Evolutionary conservation across 2,888 invertebrate species (phyloP).

Genomic region (Liodrosophila aerea): DNA sequence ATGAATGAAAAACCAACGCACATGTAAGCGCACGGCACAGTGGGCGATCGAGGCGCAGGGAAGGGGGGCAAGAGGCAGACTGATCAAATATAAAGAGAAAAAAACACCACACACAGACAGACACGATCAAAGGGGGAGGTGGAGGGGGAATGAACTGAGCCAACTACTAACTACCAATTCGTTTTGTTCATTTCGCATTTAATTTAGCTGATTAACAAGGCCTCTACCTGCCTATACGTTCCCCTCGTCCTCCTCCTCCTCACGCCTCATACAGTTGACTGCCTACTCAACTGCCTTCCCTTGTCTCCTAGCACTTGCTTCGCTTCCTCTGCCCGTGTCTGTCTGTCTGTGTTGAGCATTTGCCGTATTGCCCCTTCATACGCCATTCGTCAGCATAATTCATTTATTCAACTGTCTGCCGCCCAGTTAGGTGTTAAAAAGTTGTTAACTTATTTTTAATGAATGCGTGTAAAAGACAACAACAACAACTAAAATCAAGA

Average conservation of each 20-base stretch:
- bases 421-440: slow-evolving; percentile 81
- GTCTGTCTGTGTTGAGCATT: slow-evolving; percentile 7
- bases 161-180: slow-evolving; percentile 66
- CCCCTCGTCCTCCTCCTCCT: not conserved
- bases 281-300: not conserved
- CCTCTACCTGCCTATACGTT: slow-evolving; percentile 9
- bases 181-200: slow-evolving; percentile 77
- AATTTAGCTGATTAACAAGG: slow-evolving; percentile 77
- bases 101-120: too few relatives aligned
- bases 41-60: not conserved
- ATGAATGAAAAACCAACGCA: slow-evolving; percentile 67
- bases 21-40: not conserved
- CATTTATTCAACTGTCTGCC: slow-evolving; percentile 78
- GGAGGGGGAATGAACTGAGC: not conserved
- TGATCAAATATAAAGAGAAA: too few relatives aligned
- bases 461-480: slow-evolving; percentile 68
- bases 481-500: slow-evolving; percentile 50
- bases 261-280: slow-evolving; percentile 7
- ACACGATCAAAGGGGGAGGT: not conserved
- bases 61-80: not conserved
- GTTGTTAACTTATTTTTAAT: slow-evolving; percentile 80
- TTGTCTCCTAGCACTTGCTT: not conserved
- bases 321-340: not conserved
- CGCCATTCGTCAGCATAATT: slow-evolving; percentile 75
- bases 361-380: slow-evolving; percentile 10